Base-by-base conservation (phyloP, 2,888 invertebrate species). In the Idaea biselata region DNA sequence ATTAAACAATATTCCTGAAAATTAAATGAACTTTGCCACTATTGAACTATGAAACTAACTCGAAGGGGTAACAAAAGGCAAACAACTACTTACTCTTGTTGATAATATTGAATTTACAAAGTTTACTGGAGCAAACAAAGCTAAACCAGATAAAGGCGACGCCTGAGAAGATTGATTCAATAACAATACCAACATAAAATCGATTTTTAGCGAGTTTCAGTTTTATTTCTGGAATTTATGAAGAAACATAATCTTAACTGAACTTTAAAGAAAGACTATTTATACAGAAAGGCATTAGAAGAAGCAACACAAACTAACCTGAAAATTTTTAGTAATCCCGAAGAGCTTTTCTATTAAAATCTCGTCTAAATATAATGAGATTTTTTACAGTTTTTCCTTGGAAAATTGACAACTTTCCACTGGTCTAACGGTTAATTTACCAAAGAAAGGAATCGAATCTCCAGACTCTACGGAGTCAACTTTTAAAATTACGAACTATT, bases 1-100 rank as follows among this genome's bases (percentile, higher is more conserved):
- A 44, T 44, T 14, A 44, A 44, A 44, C 44, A 33, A 33, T 7
- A 60, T 25, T 32, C 14, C 31, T 55, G 17, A 31, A 60, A 60
- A 32, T 60, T 31, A 44, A 32, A 58, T n/a, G 7, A 18, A 32
- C 44, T 44, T 44, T 44, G 44, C 14, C 44, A 11, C 44, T 44
- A 44, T 44, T 44, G 44, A 44, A 44, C 44, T 44, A 44, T 44
- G 44, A 44, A 44, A 44, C 44, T 44, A 44, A 44, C 44, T 7
- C 6, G 14, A 44, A 44, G 44, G 44, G 1, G 44, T 14, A 44
- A 44, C 44, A 44, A 44, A 44, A 11, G 44, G 44, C 44, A 44
- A 44, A 44, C 44, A 44, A 44, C 44, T 44, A 44, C 44, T 44
- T 44, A 44, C 44, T 44, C 44, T 14, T 44, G 14, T 44, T 44